Conservation (phyloP, 2,888 invertebrate genomes). For the Diarsia mendica region DNA sequence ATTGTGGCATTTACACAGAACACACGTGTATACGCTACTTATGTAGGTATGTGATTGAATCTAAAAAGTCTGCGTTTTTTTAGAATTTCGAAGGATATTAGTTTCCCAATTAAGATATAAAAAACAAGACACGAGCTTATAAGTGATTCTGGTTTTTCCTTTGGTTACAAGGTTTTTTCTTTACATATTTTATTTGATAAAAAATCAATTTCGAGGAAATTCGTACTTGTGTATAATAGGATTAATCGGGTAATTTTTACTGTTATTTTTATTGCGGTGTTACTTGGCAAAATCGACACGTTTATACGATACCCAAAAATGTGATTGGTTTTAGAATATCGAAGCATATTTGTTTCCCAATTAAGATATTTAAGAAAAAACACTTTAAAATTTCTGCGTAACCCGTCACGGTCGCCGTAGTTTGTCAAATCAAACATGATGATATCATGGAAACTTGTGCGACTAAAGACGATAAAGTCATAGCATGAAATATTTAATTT, state of each 20-base stretch:
- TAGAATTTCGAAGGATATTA: not conserved
- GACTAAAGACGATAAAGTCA: constrained; percentile 45
- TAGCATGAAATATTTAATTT: constrained; percentile 55
- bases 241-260: no score
- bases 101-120: constrained; percentile 1
- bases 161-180: no score
- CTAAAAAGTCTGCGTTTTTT: not conserved
- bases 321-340: not conserved
- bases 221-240: no score
- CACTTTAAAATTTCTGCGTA: constrained; percentile 14
- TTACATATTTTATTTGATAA: no score
- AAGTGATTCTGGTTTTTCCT: no score
- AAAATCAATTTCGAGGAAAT: no score
- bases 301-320: no score
- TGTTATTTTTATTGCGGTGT: no score
- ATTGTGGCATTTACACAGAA: not conserved
- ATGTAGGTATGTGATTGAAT: not conserved
- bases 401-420: constrained; percentile 15
- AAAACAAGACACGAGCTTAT: no score
- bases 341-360: not conserved
- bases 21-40: not conserved
- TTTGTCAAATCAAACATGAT: constrained; percentile 30
- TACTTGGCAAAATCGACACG: no score
- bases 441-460: constrained; percentile 44
- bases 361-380: constrained; percentile 2